Base-by-base conservation (phyloP, 2,113 vertebrate species). In the Collichthys lucidus region DNA sequence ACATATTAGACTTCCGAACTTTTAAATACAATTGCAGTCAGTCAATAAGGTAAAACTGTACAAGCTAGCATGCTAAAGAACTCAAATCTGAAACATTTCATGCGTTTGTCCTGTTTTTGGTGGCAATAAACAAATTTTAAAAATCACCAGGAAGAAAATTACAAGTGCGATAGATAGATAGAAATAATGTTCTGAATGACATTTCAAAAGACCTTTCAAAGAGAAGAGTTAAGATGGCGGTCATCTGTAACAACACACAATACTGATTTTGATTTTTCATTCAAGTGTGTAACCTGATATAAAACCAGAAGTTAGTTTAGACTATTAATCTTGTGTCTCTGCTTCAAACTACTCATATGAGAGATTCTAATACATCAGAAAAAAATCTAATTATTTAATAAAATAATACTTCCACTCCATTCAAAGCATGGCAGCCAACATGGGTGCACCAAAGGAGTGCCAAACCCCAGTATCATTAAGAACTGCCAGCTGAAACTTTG, bases 171-270 rank as follows among this genome's bases (percentile, higher is more conserved):
- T 11, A 22, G 29, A 64, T 11, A 57, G 11, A 46, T 14, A 64
- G 50, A 67, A 52, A 68, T 40, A 9, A 16, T 9, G 1, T 46
- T 42, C 19, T 22, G 35, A n/a, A 22, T 19, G 44, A 64, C 8
- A 59, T 29, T 35, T 77, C 4, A 22, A 67, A 68, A 35, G 47
- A 62, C 31, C 8, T 10, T 29, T 50, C 10, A 35, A 8, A 24
- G 4, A 62, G 56, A 50, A 59, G 5, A 17, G 52, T 29, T 8
- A 79, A 76, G 60, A 79, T 76, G 62, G 70, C 74, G 65, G 84
- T 63, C 84, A 66, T 35, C 75, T 69, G 83, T 11, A 40, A 66
- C 17, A 65, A 47, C 9, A 29, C 53, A 31, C n/a, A 6, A 16
- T 0, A 40, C 40, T 35, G 15, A 16, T 60, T 15, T 24, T 17